A percentile compares a stretch with the other conserved stretches of the same genome.
Conservation (phyloP, 2,797 vertebrate species). For the Chrosomus eos region DNA sequence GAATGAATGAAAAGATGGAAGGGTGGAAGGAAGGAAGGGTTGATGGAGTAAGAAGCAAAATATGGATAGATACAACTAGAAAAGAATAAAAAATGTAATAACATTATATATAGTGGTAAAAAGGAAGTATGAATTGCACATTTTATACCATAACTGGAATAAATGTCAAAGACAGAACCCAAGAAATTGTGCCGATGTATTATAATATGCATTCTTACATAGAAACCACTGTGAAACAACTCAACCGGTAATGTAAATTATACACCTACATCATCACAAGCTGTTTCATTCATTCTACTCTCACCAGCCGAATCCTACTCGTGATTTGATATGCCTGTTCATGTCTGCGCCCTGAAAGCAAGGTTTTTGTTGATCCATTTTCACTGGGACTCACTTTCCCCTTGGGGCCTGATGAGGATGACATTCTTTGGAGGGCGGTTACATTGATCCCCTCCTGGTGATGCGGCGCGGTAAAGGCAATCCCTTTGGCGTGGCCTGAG, state of each 20-base stretch:
- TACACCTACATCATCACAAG: constrained; percentile 29
- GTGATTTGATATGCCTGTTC: constrained; percentile 29
- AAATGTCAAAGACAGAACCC: background rate
- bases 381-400: constrained; percentile 40
- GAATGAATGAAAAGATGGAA: background rate
- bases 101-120: background rate
- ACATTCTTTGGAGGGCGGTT: constrained; percentile 44
- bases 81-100: background rate
- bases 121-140: background rate
- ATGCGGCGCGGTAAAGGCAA: constrained; percentile 37
- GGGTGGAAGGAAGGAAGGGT: background rate
- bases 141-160: background rate
- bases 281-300: constrained; percentile 13
- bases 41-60: background rate
- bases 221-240: background rate
- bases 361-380: constrained; percentile 46
- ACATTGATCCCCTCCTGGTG: constrained; percentile 36
- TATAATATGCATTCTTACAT: background rate
- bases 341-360: constrained; percentile 2
- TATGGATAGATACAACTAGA: background rate
- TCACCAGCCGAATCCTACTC: constrained; percentile 3
- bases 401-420: constrained; percentile 45
- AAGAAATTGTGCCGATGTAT: background rate
- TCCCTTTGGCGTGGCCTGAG: constrained; percentile 50
- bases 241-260: background rate